These are phyloP conservation scores for Eulithis prunata DNA, from an alignment of 2,888 invertebrate species.

Conservation along the genomic window DNA sequence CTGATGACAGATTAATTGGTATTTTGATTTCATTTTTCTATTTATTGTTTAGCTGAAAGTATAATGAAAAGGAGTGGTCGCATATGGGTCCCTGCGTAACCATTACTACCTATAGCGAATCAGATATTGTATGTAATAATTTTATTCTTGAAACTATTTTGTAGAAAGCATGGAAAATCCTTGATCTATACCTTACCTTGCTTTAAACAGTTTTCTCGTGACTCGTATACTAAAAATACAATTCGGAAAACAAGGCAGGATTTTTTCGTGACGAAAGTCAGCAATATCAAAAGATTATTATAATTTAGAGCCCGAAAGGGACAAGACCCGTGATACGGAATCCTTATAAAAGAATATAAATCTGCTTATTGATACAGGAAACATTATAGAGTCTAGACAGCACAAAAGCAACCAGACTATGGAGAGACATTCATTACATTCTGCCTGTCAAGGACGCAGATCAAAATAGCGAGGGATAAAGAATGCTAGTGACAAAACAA, in stretches of 20 bases:
- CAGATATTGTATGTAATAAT: neutral
- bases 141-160: neutral
- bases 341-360: neutral
- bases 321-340: slow-evolving; percentile 1
- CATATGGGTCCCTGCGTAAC: slow-evolving; percentile 25
- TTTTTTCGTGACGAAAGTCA: slow-evolving; percentile 15
- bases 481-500: slow-evolving; percentile 35
- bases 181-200: neutral
- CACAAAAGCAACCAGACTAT: slow-evolving; percentile 19
- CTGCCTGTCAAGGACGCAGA: slow-evolving; percentile 33
- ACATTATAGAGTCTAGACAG: slow-evolving; percentile 23
- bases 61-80: slow-evolving; percentile 22
- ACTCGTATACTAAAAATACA: too few relatives aligned
- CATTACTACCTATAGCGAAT: neutral
- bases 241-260: slow-evolving; percentile 3
- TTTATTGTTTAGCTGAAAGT: slow-evolving; percentile 26
- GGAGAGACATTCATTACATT: slow-evolving; percentile 17
- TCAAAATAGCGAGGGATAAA: slow-evolving; percentile 22
- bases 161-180: neutral
- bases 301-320: neutral
- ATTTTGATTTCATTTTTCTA: slow-evolving; percentile 31
- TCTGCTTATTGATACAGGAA: slow-evolving; percentile 19
- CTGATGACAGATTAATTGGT: slow-evolving; percentile 33
- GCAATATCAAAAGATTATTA: slow-evolving; percentile 8
- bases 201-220: neutral